A percentile compares a stretch with the other conserved stretches of the same genome.
phyloP scores from a whole-genome alignment of 2,797 vertebrate species.

The Remorina albescens region DNA sequence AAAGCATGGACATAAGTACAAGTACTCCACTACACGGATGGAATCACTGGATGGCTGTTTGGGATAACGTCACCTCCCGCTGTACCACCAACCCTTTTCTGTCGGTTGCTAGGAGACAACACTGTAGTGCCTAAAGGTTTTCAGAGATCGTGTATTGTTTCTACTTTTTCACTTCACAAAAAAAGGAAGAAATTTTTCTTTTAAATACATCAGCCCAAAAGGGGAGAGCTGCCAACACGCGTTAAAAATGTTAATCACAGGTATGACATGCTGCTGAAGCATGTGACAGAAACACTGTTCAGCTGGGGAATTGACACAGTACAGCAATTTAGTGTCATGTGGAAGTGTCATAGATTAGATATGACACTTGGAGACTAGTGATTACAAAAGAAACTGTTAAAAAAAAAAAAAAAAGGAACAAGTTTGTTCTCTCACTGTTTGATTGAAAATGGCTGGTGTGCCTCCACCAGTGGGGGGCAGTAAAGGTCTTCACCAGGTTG shows the following conservation, averaged over 20 bases:
- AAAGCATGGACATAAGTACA: constrained; percentile 31
- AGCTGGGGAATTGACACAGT: not conserved
- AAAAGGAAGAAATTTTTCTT: constrained; percentile 16
- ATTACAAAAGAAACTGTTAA: constrained; percentile 32
- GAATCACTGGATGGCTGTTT: constrained; percentile 62
- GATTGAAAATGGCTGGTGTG: not conserved
- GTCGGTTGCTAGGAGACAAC: constrained; percentile 84
- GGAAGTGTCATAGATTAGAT: not conserved
- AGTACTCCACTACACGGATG: constrained; percentile 40
- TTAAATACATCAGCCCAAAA: not conserved
- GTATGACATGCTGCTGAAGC: not conserved
- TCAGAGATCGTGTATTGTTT: constrained; percentile 65
- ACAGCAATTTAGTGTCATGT: constrained; percentile 2
- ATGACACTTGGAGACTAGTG: not conserved
- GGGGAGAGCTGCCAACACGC: not conserved
- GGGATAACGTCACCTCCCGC: constrained; percentile 72
- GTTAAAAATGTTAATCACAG: not conserved
- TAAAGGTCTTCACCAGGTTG: constrained; percentile 65
- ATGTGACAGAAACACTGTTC: not conserved
- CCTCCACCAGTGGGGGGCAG: constrained; percentile 75
- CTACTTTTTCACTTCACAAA: constrained; percentile 49
- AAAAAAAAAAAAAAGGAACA: constrained; percentile 15
- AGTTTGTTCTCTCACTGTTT: constrained; percentile 13
- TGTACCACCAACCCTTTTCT: constrained; percentile 72
- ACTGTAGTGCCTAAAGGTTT: constrained; percentile 77